These are phyloP conservation scores for Parazoanthus swiftii DNA, from an alignment of 92 coral and sea anemone genomes.

Conservation along the genomic window DNA sequence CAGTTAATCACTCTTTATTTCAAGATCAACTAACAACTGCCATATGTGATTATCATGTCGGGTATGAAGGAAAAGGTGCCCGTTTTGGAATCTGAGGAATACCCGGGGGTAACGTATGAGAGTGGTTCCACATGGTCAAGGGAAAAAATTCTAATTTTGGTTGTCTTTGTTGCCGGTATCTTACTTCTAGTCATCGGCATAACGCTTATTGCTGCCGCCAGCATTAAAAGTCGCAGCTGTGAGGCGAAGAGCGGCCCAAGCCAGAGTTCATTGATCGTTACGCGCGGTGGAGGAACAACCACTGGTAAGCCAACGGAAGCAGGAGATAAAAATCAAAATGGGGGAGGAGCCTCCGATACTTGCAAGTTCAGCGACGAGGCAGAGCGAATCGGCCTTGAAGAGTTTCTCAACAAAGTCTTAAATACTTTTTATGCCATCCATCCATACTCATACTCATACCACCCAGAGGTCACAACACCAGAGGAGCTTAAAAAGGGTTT, in stretches of 20 bases:
- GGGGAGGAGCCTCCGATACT: background rate
- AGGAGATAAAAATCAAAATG: background rate
- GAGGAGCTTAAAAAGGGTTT: conserved; percentile 52
- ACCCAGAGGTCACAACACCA: conserved; percentile 55
- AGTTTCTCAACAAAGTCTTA: conserved; percentile 71
- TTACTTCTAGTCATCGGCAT: conserved; percentile 67
- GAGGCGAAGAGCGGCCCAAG: background rate
- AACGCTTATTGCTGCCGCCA: conserved; percentile 58
- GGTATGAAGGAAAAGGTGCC: background rate
- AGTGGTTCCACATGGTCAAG: conserved; percentile 38
- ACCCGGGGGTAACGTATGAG: conserved; percentile 7
- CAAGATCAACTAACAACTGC: background rate
- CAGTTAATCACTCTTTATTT: conserved; percentile 7
- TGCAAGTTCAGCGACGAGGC: conserved; percentile 77
- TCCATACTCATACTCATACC: conserved; percentile 48
- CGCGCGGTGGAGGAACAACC: background rate
- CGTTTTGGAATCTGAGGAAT: background rate
- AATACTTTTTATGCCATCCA: conserved; percentile 63
- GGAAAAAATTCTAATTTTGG: conserved; percentile 46
- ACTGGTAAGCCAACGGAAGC: too few species aligned
- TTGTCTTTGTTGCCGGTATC: conserved; percentile 50
- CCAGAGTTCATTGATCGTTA: background rate
- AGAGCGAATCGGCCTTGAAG: conserved; percentile 56
- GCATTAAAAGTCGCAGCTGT: conserved; percentile 37
- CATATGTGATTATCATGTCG: background rate